Percentiles rank a stretch among this genome's conserved stretches.
Conservation (phyloP, 2,113 vertebrate species). For the Phylloscopus whistleri region DNA sequence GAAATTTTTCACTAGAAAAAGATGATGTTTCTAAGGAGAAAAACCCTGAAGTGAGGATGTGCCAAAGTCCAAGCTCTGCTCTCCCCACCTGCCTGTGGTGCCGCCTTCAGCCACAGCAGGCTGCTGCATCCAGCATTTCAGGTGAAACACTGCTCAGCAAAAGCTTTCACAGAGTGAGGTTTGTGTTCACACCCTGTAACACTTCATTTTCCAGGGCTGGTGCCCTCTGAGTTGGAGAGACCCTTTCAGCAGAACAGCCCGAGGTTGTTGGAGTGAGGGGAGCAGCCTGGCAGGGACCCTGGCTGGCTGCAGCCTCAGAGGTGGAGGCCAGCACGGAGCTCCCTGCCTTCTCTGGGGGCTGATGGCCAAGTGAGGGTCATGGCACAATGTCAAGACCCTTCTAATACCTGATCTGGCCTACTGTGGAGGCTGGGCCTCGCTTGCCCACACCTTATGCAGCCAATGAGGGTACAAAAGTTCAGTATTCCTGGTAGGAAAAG, state of each 20-base stretch:
- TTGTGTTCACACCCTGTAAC: background rate
- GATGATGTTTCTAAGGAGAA: background rate
- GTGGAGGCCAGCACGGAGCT: fast-evolving
- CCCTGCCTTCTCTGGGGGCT: background rate
- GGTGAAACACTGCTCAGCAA: background rate
- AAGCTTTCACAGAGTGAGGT: background rate
- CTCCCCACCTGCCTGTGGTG: background rate
- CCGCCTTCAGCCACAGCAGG: background rate
- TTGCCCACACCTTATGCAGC: background rate
- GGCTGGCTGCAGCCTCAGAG: background rate
- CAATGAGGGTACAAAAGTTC: background rate
- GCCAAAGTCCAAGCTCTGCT: background rate
- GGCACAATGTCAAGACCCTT: background rate
- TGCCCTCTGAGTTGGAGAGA: background rate
- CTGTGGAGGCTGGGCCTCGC: background rate
- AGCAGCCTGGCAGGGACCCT: background rate
- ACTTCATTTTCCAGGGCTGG: background rate
- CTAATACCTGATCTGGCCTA: background rate
- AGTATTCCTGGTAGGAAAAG: background rate
- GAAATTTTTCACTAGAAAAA: background rate
- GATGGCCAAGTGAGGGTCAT: background rate
- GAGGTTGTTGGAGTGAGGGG: background rate
- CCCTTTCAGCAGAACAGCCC: fast-evolving
- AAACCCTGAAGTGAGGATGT: background rate
- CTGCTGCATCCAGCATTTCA: background rate